Conservation (phyloP, 1,140 invertebrate species). For the Anoplophora glabripennis region DNA sequence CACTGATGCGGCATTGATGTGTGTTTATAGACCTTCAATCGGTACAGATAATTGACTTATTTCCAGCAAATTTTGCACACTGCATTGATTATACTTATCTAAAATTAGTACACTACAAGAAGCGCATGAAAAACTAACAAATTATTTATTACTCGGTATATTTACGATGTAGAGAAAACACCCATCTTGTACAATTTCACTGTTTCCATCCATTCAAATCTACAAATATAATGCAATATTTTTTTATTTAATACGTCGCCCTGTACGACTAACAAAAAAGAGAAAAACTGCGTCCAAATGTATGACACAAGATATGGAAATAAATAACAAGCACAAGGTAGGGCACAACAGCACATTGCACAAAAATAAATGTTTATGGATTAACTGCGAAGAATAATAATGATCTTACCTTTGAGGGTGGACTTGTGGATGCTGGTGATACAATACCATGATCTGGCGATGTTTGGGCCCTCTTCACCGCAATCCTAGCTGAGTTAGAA, state of each 20-base stretch:
- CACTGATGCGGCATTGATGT: too few species aligned
- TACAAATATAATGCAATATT: too few species aligned
- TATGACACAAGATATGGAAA: slow-evolving; percentile 9
- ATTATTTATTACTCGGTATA: too few species aligned
- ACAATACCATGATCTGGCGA: slow-evolving; percentile 51
- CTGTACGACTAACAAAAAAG: too few species aligned
- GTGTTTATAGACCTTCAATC: too few species aligned
- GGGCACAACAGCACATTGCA: slow-evolving; percentile 34
- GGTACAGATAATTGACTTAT: too few species aligned
- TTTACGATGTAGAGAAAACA: too few species aligned
- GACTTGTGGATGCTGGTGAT: slow-evolving; percentile 53
- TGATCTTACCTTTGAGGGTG: slow-evolving; percentile 54
- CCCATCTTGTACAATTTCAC: too few species aligned
- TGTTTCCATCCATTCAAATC: not conserved
- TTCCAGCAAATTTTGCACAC: too few species aligned
- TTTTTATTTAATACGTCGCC: not conserved
- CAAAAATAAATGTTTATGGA: slow-evolving; percentile 31
- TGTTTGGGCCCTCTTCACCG: slow-evolving; percentile 54
- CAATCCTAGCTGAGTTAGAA: slow-evolving; percentile 52
- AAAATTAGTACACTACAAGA: too few species aligned
- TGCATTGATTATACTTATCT: too few species aligned
- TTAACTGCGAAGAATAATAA: not conserved
- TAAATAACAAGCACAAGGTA: not conserved
- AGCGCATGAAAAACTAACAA: too few species aligned
- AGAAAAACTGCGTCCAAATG: not conserved